Base-by-base conservation (phyloP, 2,113 vertebrate species). In the Taurulus bubalis region DNA sequence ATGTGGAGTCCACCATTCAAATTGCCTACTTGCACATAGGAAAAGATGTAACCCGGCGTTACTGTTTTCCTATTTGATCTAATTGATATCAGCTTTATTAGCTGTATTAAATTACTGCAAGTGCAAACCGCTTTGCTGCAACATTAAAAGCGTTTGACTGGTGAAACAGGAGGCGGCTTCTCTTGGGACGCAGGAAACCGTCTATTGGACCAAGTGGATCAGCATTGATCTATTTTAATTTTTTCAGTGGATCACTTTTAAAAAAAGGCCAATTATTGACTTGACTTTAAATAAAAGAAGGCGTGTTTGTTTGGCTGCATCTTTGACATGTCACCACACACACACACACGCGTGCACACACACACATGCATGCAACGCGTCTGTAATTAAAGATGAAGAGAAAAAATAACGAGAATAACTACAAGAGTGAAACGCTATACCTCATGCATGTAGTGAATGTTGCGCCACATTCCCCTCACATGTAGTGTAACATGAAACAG, bases 341-440 rank as follows among this genome's bases (percentile, higher is more conserved):
- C n/a, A n/a, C n/a, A n/a, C n/a, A n/a, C n/a, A n/a, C n/a, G n/a
- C n/a, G n/a, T n/a, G n/a, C 32, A 3, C 80, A 70, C 66, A 38
- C 60, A 67, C 77, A 32, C 42, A 28, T 32, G 66, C 69, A 55
- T 15, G 9, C 49, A 56, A 26, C 10, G 2, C n/a, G 11, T 12
- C 59, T 38, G 74, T 59, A 38, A 71, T 60, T 62, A 20, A 70
- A 36, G 51, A 65, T 20, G 45, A 79, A n/a, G n/a, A 12, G 42
- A 45, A 53, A 9, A n/a, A n/a, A 8, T 22, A 51, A 22, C 49
- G 22, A 22, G 20, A n/a, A 4, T 45, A 45, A 16, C 42, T 15
- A 34, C 12, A 22, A 7, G 53, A n/a, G 45, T n/a, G 76, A 67
- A 74, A 79, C 30, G 30, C 30, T 32, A 32, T 32, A 32, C 30